Percentiles rank a stretch among this genome's conserved stretches.
phyloP scores from a whole-genome alignment of 2,797 vertebrate genomes.

The Trematomus bernacchii region DNA sequence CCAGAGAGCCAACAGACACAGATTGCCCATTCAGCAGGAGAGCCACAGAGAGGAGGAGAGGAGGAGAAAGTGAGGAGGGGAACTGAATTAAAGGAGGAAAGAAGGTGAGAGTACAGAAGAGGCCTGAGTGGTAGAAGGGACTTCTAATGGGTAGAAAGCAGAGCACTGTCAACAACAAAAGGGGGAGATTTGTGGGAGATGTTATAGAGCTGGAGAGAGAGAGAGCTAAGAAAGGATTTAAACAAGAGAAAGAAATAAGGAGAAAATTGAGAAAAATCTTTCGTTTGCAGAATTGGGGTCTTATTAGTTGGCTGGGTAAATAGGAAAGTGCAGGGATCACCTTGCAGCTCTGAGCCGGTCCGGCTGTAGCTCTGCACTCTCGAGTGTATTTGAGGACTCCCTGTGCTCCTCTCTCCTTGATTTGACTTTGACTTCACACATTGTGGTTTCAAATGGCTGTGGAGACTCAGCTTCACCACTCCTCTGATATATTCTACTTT shows the following conservation, averaged over 20 bases:
- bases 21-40: slow-evolving; percentile 59
- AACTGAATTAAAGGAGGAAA: slow-evolving; percentile 33
- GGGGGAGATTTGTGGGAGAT: slow-evolving; percentile 36
- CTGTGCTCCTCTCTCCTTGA: slow-evolving; percentile 50
- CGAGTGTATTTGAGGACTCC: slow-evolving; percentile 41
- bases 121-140: neutral
- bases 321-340: slow-evolving; percentile 59
- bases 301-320: slow-evolving; percentile 53
- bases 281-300: slow-evolving; percentile 53
- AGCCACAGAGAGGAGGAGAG: slow-evolving; percentile 27
- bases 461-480: slow-evolving; percentile 8
- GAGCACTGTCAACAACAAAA: slow-evolving; percentile 16
- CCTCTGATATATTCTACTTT: neutral
- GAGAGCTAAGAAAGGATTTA: slow-evolving; percentile 35
- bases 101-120: slow-evolving; percentile 14
- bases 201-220: slow-evolving; percentile 10
- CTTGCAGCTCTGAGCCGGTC: slow-evolving; percentile 56
- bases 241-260: slow-evolving; percentile 22
- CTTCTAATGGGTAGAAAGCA: slow-evolving; percentile 32
- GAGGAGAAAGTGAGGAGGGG: slow-evolving; percentile 17
- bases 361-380: slow-evolving; percentile 31
- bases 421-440: slow-evolving; percentile 58
- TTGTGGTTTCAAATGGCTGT: slow-evolving; percentile 31
- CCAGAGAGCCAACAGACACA: slow-evolving; percentile 44
- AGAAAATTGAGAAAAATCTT: slow-evolving; percentile 55